Evolutionary conservation across 2,888 invertebrate genomes (phyloP).

Genomic region (Formica aserva): DNA sequence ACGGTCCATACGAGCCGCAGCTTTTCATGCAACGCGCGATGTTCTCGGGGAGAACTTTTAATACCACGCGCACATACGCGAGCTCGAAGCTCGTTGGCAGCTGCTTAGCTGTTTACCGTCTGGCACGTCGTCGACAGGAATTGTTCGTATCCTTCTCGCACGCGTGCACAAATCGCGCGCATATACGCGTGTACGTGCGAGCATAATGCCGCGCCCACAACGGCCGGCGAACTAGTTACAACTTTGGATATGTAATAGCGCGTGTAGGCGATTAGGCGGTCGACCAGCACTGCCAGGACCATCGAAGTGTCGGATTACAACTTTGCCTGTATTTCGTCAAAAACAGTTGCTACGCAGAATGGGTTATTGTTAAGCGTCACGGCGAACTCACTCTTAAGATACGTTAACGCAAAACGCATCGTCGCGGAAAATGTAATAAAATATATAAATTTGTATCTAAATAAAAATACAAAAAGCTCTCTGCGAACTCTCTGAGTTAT

Average conservation of each 20-base stretch:
- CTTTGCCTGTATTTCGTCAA: constrained; percentile 60
- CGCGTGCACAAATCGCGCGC: constrained; percentile 53
- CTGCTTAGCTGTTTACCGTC: constrained; percentile 77
- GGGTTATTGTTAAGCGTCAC: constrained; percentile 52
- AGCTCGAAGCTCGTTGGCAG: constrained; percentile 66
- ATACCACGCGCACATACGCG: constrained; percentile 70
- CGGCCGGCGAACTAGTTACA: constrained; percentile 75
- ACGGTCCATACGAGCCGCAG: constrained; percentile 38
- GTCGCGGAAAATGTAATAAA: neutral
- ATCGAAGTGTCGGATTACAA: constrained; percentile 70
- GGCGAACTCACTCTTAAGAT: constrained; percentile 35
- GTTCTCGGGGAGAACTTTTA: constrained; percentile 76
- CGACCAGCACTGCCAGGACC: constrained; percentile 70
- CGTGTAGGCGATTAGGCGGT: constrained; percentile 77
- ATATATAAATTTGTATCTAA: neutral
- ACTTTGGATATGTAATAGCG: constrained; percentile 80
- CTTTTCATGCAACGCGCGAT: constrained; percentile 58
- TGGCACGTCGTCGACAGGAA: constrained; percentile 75
- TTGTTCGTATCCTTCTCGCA: constrained; percentile 69
- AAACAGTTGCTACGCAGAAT: constrained; percentile 53
- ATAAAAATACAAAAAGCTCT: neutral
- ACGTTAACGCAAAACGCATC: constrained; percentile 2
- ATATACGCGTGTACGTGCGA: constrained; percentile 41
- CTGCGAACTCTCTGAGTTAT: no score
- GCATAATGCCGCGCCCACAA: constrained; percentile 62